Conservation (phyloP, 2,113 vertebrate species). For the Acanthochromis polyacanthus region DNA sequence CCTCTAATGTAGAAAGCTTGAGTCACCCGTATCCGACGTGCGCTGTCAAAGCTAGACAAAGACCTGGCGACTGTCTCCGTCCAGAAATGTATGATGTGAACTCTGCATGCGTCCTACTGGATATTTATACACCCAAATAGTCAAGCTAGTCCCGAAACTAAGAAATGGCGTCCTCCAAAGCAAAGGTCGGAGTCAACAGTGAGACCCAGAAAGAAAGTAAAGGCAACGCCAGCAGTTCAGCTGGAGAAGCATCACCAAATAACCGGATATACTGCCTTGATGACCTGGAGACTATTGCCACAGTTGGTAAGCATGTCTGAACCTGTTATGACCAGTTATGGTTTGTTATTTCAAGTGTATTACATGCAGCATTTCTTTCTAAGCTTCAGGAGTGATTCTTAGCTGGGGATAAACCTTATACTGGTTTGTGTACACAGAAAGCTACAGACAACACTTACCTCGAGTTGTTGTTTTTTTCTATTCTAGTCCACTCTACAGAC, state of each 20-base stretch:
- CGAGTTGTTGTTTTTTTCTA: no score
- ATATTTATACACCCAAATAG: constrained; percentile 10
- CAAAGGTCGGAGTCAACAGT: constrained; percentile 67
- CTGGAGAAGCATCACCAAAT: constrained; percentile 64
- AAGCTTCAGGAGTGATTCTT: no score
- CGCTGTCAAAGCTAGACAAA: constrained; percentile 29
- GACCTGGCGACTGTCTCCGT: neutral
- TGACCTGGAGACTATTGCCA: constrained; percentile 90
- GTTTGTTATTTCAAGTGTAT: no score
- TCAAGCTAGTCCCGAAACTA: neutral
- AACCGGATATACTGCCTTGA: constrained; percentile 83
- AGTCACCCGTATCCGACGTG: neutral
- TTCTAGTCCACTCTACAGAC: no score
- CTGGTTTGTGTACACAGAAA: no score
- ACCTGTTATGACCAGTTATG: no score
- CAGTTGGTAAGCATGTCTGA: constrained; percentile 88
- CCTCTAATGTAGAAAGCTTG: neutral
- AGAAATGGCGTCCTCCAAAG: constrained; percentile 82
- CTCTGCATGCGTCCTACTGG: constrained; percentile 2
- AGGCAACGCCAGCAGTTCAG: constrained; percentile 51
- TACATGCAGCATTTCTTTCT: no score
- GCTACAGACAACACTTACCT: no score
- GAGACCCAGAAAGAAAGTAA: constrained; percentile 78
- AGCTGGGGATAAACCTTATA: no score
- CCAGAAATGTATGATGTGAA: constrained; percentile 40